These are phyloP conservation scores for Eupithecia dodoneata DNA, from an alignment of 2,888 invertebrate species.

Conservation along the genomic window DNA sequence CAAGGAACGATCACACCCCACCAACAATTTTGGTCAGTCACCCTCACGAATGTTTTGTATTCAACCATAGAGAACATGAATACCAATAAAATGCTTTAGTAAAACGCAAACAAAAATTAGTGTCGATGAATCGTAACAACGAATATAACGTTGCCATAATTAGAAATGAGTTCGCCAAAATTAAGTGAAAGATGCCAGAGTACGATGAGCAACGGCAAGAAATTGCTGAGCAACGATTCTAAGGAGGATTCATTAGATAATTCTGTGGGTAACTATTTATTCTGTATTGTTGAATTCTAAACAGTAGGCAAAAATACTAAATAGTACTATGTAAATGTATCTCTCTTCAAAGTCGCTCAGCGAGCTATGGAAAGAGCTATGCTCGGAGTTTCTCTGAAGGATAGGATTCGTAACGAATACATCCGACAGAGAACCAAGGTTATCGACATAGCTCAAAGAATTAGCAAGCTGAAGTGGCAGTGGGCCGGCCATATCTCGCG, in stretches of 20 bases:
- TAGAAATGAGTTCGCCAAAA: slow-evolving; percentile 76
- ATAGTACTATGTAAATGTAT: no score
- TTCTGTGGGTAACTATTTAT: slow-evolving; percentile 65
- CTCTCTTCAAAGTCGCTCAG: no score
- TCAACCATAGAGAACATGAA: slow-evolving; percentile 10
- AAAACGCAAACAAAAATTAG: background rate
- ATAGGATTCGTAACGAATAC: no score
- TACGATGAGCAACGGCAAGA: slow-evolving; percentile 72
- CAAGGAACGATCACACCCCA: slow-evolving; percentile 22
- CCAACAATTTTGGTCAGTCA: slow-evolving; percentile 30
- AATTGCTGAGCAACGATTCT: slow-evolving; percentile 66
- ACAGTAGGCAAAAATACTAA: background rate
- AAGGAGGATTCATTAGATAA: slow-evolving; percentile 78
- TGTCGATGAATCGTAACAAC: slow-evolving; percentile 10
- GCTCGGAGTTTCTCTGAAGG: no score
- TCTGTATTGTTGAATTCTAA: background rate
- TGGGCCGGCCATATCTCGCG: no score
- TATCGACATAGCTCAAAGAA: no score
- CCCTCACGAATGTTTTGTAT: slow-evolving; percentile 19
- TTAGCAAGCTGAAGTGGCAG: no score
- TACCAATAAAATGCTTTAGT: slow-evolving; percentile 4
- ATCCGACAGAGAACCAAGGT: no score
- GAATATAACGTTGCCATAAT: slow-evolving; percentile 24
- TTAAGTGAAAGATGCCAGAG: slow-evolving; percentile 73
- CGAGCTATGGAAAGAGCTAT: no score